A percentile compares a stretch with the other conserved stretches of the same genome.
These are phyloP conservation scores for Craseonycteris thonglongyai DNA, from an alignment of 2,113 vertebrate species.

Conservation along the genomic window DNA sequence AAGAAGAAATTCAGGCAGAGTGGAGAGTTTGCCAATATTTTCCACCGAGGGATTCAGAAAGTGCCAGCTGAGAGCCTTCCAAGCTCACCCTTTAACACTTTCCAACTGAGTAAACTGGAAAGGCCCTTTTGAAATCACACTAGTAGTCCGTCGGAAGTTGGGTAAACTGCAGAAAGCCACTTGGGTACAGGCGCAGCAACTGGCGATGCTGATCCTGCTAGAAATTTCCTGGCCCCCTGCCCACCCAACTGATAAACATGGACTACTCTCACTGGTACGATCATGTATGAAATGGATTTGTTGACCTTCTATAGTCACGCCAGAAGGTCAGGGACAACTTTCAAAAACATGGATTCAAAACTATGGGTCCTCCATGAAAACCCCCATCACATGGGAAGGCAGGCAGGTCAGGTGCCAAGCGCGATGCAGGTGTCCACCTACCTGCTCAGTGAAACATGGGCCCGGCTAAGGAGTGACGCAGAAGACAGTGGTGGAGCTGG, in stretches of 20 bases:
- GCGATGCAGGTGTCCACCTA: neutral
- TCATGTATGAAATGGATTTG: neutral
- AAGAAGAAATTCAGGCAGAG: conserved; percentile 60
- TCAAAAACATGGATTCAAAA: neutral
- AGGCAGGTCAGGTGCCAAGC: neutral
- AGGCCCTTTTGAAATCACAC: conserved; percentile 40
- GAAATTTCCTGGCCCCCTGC: neutral
- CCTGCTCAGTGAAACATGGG: neutral
- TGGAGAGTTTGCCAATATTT: conserved; percentile 63
- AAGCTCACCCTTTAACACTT: conserved; percentile 69
- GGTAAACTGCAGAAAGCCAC: neutral
- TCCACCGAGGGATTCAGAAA: conserved; percentile 62
- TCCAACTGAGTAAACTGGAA: conserved; percentile 44
- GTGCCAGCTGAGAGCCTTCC: conserved; percentile 74
- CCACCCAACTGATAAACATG: neutral
- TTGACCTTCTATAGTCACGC: neutral
- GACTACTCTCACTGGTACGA: neutral
- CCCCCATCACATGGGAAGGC: neutral
- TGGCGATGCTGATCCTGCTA: neutral
- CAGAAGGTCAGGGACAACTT: neutral
- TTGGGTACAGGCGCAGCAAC: neutral
- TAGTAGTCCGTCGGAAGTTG: neutral
- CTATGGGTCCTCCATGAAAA: neutral
- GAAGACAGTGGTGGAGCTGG: neutral
- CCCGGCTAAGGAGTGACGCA: neutral